A percentile compares a stretch with the other conserved stretches of the same genome.
Evolutionary conservation across 1,140 invertebrate genomes (phyloP).

Genomic region (Phthorimaea operculella): DNA sequence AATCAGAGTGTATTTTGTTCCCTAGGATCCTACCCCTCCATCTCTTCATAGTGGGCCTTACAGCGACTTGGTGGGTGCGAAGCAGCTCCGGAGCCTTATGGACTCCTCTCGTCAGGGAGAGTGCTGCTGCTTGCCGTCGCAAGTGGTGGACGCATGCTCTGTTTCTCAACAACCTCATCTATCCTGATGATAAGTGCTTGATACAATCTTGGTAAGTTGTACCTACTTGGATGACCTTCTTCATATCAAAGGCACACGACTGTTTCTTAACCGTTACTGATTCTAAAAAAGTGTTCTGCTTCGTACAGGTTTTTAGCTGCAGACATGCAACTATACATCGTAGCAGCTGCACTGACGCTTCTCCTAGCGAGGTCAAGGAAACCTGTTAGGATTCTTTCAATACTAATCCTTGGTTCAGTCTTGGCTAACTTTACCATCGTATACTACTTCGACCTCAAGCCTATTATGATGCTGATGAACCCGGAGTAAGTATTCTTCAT

Average conservation of each 20-base stretch:
- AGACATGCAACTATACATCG: slow-evolving; percentile 31
- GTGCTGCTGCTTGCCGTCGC: slow-evolving; percentile 64
- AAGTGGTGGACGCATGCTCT: slow-evolving; percentile 75
- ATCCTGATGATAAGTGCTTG: slow-evolving; percentile 32
- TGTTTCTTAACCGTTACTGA: too few relatives aligned
- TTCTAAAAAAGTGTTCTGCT: too few relatives aligned
- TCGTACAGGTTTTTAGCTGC: slow-evolving; percentile 29
- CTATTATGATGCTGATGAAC: not conserved
- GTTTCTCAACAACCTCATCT: slow-evolving; percentile 70
- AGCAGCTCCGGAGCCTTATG: slow-evolving; percentile 39
- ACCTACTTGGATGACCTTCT: too few relatives aligned
- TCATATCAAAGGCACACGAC: too few relatives aligned
- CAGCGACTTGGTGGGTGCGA: slow-evolving; percentile 40
- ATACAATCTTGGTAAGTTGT: slow-evolving; percentile 36
- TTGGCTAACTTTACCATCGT: not conserved
- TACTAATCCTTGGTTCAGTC: not conserved
- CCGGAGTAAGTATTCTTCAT: slow-evolving; percentile 8
- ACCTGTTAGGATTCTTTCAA: not conserved
- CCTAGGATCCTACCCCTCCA: slow-evolving; percentile 34
- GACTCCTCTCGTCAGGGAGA: slow-evolving; percentile 28
- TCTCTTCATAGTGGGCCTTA: slow-evolving; percentile 40
- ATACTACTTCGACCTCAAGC: not conserved
- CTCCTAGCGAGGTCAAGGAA: slow-evolving; percentile 9
- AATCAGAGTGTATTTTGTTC: too few relatives aligned
- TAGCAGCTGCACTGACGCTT: slow-evolving; percentile 19